Base-by-base conservation (phyloP, 2,797 vertebrate species). In the Poecilia velifera region DNA sequence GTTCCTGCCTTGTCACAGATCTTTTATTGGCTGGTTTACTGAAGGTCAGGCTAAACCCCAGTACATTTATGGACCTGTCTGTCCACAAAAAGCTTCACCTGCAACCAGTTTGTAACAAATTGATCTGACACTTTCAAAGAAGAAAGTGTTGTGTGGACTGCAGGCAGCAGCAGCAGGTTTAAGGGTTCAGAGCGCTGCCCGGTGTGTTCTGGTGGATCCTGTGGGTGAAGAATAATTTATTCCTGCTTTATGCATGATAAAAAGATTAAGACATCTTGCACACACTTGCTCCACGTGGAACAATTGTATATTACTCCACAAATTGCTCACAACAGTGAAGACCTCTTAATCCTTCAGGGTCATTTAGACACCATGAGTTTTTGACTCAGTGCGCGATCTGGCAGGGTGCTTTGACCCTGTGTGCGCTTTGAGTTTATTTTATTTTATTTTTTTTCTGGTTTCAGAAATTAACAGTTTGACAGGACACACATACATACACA, bases 191-290 rank as follows among this genome's bases (percentile, higher is more conserved):
- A 76, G 82, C 25, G 39, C 72, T 3, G 76, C 80, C 47, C 31
- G 43, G 14, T 78, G 46, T 53, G 46, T 46, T 25, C 45, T 34
- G 45, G 12, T 36, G 31, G 49, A 74, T 2, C 74, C 57, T 0
- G 85, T 88, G 78, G 87, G 82, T 8, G 76, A 79, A 57, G 78
- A 84, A 91, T 72, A 22, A 83, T 82, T 57, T 2, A 49, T 31
- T 85, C 55, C 31, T 20, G 57, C 70, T 72, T 80, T 76, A 78
- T 87, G 91, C 87, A 82, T 89, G 85, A 41, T 82, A 6, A 88
- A 89, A 92, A 90, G 82, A 88, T 77, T 87, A 87, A 72, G 10
- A 59, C 55, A 74, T 31, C 86, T 82, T 85, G 82, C 88, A 77
- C 86, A 79, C 0, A n/a, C 13, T 3, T 34, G 28, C 41, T 71